These are phyloP conservation scores for Ciconia stormi DNA, from an alignment of 2,113 vertebrate genomes.

Conservation along the genomic window DNA sequence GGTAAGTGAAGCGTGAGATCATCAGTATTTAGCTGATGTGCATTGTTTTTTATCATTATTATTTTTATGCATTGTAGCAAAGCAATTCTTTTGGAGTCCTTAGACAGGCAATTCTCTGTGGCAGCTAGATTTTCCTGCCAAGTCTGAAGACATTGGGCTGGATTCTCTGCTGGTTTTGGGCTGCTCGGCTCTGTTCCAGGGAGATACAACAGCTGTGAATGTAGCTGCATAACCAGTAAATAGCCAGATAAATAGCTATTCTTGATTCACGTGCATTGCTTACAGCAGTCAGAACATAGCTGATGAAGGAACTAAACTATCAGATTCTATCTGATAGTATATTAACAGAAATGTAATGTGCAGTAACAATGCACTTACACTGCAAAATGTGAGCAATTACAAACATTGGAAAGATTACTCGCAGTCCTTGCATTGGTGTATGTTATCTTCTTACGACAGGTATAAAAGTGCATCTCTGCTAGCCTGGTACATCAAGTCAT, in stretches of 20 bases:
- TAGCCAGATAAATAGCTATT: not conserved
- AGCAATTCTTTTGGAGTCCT: not conserved
- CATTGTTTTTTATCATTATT: not conserved
- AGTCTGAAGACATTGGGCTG: not conserved
- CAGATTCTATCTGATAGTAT: not conserved
- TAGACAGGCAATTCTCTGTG: not conserved
- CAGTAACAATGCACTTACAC: not conserved
- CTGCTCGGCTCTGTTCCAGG: not conserved
- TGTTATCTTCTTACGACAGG: not conserved
- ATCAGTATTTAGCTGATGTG: not conserved
- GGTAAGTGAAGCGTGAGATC: slow-evolving; percentile 70
- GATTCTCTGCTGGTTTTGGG: not conserved
- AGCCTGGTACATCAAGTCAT: not conserved
- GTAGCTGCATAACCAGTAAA: not conserved
- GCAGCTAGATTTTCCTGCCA: not conserved
- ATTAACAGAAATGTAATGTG: not conserved
- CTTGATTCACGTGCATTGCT: not conserved
- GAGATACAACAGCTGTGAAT: not conserved
- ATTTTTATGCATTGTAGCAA: not conserved
- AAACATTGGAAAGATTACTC: not conserved
- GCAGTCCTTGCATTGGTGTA: not conserved
- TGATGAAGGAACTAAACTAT: not conserved
- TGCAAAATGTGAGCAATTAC: not conserved
- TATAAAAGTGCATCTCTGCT: not conserved
- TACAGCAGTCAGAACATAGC: not conserved